phyloP scores from a whole-genome alignment of 2,888 invertebrate genomes.

The Micoletzkya japonica region DNA sequence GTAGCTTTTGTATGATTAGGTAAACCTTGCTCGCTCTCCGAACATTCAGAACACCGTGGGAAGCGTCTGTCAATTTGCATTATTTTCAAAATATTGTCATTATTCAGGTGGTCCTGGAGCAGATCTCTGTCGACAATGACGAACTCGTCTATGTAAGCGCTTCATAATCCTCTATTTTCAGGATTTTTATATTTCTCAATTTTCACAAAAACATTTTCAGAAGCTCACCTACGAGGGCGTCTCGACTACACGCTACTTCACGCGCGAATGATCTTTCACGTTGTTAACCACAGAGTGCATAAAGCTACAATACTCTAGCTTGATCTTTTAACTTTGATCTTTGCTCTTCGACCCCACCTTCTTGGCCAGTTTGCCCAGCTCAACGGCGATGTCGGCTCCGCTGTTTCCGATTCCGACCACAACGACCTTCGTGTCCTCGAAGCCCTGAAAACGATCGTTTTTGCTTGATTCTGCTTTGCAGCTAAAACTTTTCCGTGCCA shows the following conservation, averaged over 20 bases:
- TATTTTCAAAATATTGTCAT: no score
- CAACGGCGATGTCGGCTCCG: conserved; percentile 67
- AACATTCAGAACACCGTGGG: no score
- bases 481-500: neutral
- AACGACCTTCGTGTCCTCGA: conserved; percentile 64
- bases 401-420: conserved; percentile 68
- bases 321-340: no score
- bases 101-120: neutral
- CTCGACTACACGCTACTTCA: neutral
- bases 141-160: neutral
- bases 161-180: neutral
- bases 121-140: neutral
- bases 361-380: conserved; percentile 63
- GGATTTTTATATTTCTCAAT: no score
- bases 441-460: conserved; percentile 42
- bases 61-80: no score
- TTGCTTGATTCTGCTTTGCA: neutral
- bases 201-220: neutral
- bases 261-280: neutral
- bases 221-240: neutral
- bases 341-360: conserved; percentile 58
- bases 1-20: no score
- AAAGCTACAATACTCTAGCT: no score
- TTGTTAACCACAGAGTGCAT: no score
- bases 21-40: no score